Percentiles rank a stretch among this genome's conserved stretches.
These are phyloP conservation scores for Gymnorhina tibicen DNA, from an alignment of 2,113 vertebrate genomes.

Conservation along the genomic window DNA sequence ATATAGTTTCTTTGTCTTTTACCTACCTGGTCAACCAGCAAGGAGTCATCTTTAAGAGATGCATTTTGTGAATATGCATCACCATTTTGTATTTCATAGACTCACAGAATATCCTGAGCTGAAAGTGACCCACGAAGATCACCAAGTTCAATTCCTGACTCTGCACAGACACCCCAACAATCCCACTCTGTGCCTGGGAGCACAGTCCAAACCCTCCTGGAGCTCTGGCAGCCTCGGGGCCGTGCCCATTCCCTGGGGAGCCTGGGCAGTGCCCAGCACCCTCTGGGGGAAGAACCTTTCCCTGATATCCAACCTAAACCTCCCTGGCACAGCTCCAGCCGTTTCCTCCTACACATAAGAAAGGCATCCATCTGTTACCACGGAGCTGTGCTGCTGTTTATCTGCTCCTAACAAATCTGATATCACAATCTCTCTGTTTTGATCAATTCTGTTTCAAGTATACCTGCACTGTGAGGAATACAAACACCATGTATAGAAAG, in stretches of 20 bases:
- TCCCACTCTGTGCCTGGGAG: fast-evolving
- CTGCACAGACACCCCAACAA: background rate
- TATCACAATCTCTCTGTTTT: background rate
- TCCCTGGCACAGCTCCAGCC: background rate
- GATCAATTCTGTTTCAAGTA: background rate
- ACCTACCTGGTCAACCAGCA: background rate
- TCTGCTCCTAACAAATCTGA: background rate
- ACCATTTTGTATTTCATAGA: background rate
- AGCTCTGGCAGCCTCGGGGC: background rate
- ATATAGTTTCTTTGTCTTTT: background rate
- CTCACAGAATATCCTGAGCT: background rate
- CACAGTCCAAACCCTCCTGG: fast-evolving
- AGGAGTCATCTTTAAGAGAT: background rate
- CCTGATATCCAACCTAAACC: fast-evolving
- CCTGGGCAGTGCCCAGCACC: background rate
- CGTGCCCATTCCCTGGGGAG: background rate
- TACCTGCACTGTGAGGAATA: background rate
- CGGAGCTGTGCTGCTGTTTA: background rate
- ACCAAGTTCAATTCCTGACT: fast-evolving
- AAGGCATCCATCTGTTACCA: background rate
- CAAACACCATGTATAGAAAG: background rate
- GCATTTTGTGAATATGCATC: background rate
- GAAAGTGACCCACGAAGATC: too few relatives aligned
- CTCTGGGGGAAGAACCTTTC: fast-evolving
- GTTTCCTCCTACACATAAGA: background rate